Conservation (phyloP, 2,797 vertebrate genomes). For the Centroberyx gerrardi region DNA sequence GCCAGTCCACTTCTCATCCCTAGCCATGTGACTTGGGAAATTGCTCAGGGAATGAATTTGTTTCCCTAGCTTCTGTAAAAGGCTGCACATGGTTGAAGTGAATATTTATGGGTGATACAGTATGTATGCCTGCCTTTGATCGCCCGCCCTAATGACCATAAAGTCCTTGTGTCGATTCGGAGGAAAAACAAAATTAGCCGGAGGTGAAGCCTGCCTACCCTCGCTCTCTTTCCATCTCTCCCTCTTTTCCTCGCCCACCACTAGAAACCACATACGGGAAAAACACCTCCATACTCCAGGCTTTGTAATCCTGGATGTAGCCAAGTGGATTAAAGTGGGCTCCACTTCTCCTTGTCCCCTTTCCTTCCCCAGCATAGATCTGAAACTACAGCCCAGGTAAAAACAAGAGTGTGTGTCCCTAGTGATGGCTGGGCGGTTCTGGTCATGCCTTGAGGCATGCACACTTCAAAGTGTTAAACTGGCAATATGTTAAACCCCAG, state of each 20-base stretch:
- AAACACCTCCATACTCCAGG: slow-evolving; percentile 11
- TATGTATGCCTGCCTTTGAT: slow-evolving; percentile 70
- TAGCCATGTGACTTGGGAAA: slow-evolving; percentile 44
- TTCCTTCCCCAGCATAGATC: slow-evolving; percentile 31
- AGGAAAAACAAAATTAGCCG: slow-evolving; percentile 64
- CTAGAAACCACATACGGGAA: slow-evolving; percentile 8
- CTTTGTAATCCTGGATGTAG: slow-evolving; percentile 25
- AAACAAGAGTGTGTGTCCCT: slow-evolving; percentile 41
- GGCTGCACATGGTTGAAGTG: slow-evolving; percentile 47
- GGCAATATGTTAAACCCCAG: too few relatives aligned
- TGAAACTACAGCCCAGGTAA: slow-evolving; percentile 31
- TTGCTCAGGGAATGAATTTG: slow-evolving; percentile 40
- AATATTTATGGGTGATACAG: slow-evolving; percentile 75
- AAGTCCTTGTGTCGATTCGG: slow-evolving; percentile 73
- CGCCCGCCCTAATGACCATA: slow-evolving; percentile 71
- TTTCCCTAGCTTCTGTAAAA: slow-evolving; percentile 35
- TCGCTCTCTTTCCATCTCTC: slow-evolving; percentile 31
- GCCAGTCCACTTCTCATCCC: slow-evolving; percentile 47
- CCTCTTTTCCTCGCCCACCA: slow-evolving; percentile 36
- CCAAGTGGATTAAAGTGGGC: slow-evolving; percentile 39
- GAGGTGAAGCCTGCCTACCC: slow-evolving; percentile 35
- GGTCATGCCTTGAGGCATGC: slow-evolving; percentile 48
- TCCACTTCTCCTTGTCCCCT: slow-evolving; percentile 15
- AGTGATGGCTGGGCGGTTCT: slow-evolving; percentile 34
- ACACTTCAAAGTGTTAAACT: slow-evolving; percentile 34